Conservation (phyloP, 2,113 vertebrate species). For the Chelonoidis abingdonii region DNA sequence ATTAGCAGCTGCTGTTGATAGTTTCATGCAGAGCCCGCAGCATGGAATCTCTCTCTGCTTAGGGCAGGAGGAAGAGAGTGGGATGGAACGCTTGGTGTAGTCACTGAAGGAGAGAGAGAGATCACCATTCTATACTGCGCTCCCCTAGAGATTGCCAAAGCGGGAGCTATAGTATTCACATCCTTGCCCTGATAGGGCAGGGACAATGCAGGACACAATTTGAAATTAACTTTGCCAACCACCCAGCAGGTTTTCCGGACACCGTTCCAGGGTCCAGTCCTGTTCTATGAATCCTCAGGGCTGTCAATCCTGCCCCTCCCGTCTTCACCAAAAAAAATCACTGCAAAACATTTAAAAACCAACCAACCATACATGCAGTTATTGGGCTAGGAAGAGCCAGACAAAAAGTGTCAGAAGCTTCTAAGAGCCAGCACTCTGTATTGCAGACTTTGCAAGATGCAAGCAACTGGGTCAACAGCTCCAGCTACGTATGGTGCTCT, state of each 20-base stretch:
- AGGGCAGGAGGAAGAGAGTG: slow-evolving; percentile 12
- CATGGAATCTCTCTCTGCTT: slow-evolving; percentile 32
- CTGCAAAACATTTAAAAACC: background rate
- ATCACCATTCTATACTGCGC: background rate
- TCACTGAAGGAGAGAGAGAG: background rate
- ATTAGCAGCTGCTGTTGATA: slow-evolving; percentile 75
- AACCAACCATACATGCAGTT: background rate
- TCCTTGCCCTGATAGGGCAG: background rate
- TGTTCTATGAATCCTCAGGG: background rate
- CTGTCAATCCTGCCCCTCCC: background rate
- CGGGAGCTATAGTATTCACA: background rate
- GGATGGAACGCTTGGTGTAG: background rate
- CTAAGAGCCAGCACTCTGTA: background rate
- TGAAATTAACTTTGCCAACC: background rate
- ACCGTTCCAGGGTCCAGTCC: background rate
- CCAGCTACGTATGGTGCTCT: background rate
- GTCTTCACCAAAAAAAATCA: background rate
- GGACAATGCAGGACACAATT: background rate
- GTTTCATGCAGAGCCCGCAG: slow-evolving; percentile 62
- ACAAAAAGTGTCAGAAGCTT: background rate
- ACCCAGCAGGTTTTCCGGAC: background rate
- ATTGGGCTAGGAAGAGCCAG: background rate
- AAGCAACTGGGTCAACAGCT: slow-evolving; percentile 17
- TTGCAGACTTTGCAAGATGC: background rate
- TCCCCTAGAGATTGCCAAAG: background rate